These are phyloP conservation scores for Polietes domitor DNA, from an alignment of 2,888 invertebrate species.

Conservation along the genomic window DNA sequence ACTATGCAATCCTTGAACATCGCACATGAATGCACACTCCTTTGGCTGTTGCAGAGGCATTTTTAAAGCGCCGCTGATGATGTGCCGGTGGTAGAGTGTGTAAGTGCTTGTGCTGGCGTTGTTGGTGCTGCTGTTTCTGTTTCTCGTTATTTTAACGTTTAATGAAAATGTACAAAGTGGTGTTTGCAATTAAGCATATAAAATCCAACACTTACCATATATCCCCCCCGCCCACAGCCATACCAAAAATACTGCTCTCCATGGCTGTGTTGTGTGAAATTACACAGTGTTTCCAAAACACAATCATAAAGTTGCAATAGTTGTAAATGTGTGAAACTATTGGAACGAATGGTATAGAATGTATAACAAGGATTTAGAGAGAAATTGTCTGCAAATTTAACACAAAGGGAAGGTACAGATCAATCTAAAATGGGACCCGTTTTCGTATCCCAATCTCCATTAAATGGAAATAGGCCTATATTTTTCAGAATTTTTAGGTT, in stretches of 20 bases:
- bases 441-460: too few relatives aligned
- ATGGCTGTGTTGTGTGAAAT: background rate
- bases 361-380: too few relatives aligned
- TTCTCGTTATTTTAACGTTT: constrained; percentile 62
- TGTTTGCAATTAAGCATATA: constrained; percentile 59
- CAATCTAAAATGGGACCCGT: too few relatives aligned
- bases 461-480: too few relatives aligned
- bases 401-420: too few relatives aligned
- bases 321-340: too few relatives aligned
- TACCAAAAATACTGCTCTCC: background rate
- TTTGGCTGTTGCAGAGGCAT: background rate
- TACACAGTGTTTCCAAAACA: background rate
- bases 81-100: background rate
- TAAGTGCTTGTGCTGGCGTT: background rate
- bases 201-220: constrained; percentile 35
- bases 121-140: background rate
- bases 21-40: background rate
- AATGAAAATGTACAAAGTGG: constrained; percentile 65
- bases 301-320: too few relatives aligned
- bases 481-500: too few relatives aligned
- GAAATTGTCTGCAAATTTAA: too few relatives aligned
- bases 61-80: background rate
- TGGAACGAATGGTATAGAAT: too few relatives aligned
- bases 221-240: background rate
- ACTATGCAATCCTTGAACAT: constrained; percentile 23